Evolutionary conservation across 1,140 invertebrate species (phyloP).

Genomic region (Dolichoris vasculosae): DNA sequence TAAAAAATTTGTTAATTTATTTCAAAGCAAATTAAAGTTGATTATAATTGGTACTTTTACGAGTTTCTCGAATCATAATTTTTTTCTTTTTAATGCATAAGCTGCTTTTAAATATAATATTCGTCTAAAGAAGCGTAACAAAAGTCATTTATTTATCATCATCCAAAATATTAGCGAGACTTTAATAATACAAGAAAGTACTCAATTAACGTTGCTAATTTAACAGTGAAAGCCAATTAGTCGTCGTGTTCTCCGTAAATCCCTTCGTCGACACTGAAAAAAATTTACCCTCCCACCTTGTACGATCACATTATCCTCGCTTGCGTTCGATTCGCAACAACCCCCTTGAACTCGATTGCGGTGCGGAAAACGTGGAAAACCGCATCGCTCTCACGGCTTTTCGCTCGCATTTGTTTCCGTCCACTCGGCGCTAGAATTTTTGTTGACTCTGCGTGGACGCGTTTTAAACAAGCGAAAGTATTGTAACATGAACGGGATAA

Average conservation of each 20-base stretch:
- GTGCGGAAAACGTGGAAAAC: slow-evolving; percentile 23
- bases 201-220: slow-evolving; percentile 44
- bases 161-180: slow-evolving; percentile 16
- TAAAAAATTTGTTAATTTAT: neutral
- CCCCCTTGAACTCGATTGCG: neutral
- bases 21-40: neutral
- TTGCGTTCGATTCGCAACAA: slow-evolving; percentile 5
- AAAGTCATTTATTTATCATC: neutral
- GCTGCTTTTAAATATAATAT: neutral
- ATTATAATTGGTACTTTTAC: neutral
- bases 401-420: slow-evolving; percentile 22
- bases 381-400: neutral
- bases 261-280: slow-evolving; percentile 3
- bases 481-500: neutral
- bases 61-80: neutral
- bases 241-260: neutral
- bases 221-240: slow-evolving; percentile 43
- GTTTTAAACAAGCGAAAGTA: neutral
- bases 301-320: slow-evolving; percentile 20
- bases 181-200: slow-evolving; percentile 11
- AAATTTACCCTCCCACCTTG: neutral
- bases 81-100: neutral
- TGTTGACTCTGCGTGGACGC: neutral
- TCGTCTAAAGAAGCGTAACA: neutral
- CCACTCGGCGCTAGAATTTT: neutral